A percentile compares a stretch with the other conserved stretches of the same genome.
phyloP scores from a whole-genome alignment of 2,113 vertebrate species.

The Grammomys dolichurus region DNA sequence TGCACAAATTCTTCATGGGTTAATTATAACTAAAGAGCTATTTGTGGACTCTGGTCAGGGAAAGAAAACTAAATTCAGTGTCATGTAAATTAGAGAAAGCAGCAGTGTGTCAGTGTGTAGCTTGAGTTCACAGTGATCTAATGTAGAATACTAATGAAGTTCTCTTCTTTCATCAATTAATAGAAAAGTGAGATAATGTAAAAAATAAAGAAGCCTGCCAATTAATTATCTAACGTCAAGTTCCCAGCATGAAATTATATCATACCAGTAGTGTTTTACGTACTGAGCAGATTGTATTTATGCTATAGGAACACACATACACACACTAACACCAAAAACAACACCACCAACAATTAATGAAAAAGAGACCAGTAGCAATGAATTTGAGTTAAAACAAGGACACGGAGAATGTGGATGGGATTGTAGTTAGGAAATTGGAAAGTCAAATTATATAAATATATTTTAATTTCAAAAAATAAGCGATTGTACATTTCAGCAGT shows the following conservation, averaged over 20 bases:
- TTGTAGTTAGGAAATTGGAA: neutral
- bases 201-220: neutral
- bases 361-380: neutral
- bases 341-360: neutral
- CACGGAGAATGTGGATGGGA: neutral
- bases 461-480: neutral
- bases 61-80: neutral
- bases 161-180: neutral
- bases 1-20: neutral
- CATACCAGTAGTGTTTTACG: neutral
- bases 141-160: neutral
- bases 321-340: neutral
- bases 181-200: neutral
- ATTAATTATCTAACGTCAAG: neutral
- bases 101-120: neutral
- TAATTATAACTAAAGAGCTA: neutral
- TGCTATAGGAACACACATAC: neutral
- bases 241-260: neutral
- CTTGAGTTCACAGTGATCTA: neutral
- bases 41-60: neutral
- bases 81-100: neutral
- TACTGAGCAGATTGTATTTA: neutral
- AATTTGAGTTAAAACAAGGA: neutral
- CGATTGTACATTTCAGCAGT: neutral
- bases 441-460: neutral